Base-by-base conservation (phyloP, 2,797 vertebrate genomes). In the Lepilemur septentrionalis region DNA sequence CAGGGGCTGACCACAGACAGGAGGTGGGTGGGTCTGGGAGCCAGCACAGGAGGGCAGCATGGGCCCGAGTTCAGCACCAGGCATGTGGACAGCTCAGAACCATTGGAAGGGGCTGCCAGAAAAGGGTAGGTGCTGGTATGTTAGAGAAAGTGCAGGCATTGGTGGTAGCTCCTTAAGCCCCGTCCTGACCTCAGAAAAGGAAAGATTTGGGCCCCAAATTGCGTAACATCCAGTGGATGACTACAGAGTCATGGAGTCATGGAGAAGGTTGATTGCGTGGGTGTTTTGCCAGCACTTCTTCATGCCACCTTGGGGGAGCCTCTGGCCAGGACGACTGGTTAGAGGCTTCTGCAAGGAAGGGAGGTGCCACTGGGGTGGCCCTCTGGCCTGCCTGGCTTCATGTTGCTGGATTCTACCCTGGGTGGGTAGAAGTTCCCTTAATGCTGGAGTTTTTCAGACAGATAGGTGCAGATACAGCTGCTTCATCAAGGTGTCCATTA, bases 401-500 rank as follows among this genome's bases (percentile, higher is more conserved):
- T 57, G 32, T 32, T 59, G 23, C 52, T 65, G 30, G 1, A 43
- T 22, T 4, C 4, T 7, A 73, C 78, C 0, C 86, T 55, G 5
- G 6, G 87, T 89, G 1, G 0, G 52, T 70, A 63, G 94, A 88
- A 4, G 1, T 93, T 76, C 72, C 65, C 28, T 61, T 95, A 1
- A 2, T 32, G 59, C 78, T 1, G 0, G 80, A 55, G 46, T 78
- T 72, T 94, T 61, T 80, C 32, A 15, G 75, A 81, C 69, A 98
- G 96, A 96, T 63, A 57, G 67, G 50, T 96, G 73, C 69, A 93
- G 96, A 96, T 95, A 93, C 91, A 59, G 11, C 1, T 18, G 95
- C 94, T 98, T 91, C 72, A n/a, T 96, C 92, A 97, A 96, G 57
- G 41, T 89, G 96, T 86, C 97, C 94, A 90, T 93, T 96, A 67